phyloP scores from a whole-genome alignment of 1,140 invertebrate genomes.

The Prorops nasuta region DNA sequence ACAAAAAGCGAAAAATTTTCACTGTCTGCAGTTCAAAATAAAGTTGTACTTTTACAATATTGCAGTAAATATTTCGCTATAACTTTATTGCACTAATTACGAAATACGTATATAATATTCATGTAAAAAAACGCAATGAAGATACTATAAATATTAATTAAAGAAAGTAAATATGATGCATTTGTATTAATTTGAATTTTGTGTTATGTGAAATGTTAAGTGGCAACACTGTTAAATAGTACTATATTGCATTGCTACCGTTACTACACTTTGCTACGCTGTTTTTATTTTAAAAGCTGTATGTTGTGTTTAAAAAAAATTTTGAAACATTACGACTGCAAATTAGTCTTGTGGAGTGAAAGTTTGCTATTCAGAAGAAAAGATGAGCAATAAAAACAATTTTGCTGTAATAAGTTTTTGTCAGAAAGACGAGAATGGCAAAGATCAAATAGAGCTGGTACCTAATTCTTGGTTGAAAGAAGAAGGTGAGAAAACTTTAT shows the following conservation, averaged over 20 bases:
- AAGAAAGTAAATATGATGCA: no score
- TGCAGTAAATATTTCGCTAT: background rate
- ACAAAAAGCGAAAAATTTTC: background rate
- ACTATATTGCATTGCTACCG: no score
- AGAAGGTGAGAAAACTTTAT: background rate
- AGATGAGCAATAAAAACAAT: background rate
- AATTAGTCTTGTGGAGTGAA: no score
- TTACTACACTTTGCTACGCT: no score
- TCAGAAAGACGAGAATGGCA: background rate
- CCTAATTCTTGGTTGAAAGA: background rate
- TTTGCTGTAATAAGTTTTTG: background rate
- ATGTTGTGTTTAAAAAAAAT: background rate
- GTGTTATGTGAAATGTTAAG: background rate
- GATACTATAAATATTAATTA: no score
- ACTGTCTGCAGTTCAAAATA: background rate
- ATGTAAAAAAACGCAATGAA: background rate
- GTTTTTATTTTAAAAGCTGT: background rate
- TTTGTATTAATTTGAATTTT: background rate
- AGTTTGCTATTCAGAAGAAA: no score
- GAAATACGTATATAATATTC: background rate
- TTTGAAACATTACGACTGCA: background rate
- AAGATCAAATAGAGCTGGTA: background rate
- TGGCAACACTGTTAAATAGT: background rate
- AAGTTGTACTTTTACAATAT: background rate
- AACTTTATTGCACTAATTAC: background rate